A percentile compares a stretch with the other conserved stretches of the same genome.
Evolutionary conservation across 1,140 invertebrate genomes (phyloP).

Genomic region (Listronotus oregonensis): DNA sequence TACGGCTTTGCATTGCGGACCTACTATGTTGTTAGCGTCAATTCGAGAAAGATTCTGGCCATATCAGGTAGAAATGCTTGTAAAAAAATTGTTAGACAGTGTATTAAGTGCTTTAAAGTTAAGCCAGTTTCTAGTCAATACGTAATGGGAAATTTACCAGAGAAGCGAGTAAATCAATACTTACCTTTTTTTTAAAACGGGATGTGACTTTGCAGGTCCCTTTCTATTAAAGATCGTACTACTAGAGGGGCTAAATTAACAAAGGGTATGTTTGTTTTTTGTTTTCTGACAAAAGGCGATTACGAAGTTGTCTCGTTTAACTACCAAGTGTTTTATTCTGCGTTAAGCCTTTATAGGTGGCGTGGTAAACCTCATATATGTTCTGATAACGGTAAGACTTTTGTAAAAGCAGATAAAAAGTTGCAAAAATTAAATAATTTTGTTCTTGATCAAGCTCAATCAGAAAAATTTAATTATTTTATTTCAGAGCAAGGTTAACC

Average conservation of each 20-base stretch:
- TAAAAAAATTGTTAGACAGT: conserved; percentile 7
- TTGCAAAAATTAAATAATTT: no score
- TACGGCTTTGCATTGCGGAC: conserved; percentile 42
- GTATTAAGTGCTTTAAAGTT: conserved; percentile 20
- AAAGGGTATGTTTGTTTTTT: no score
- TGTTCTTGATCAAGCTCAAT: no score
- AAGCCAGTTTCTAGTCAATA: conserved; percentile 29
- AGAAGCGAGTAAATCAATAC: conserved; percentile 10
- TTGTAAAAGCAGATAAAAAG: neutral
- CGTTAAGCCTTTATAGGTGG: no score
- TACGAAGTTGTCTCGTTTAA: no score
- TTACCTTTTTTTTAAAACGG: conserved; percentile 40
- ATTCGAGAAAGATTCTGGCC: conserved; percentile 40
- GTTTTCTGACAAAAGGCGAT: no score
- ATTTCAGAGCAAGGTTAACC: no score
- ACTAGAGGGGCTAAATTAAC: neutral
- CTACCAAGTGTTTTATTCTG: no score
- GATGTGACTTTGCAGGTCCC: conserved; percentile 17
- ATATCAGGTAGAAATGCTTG: conserved; percentile 26
- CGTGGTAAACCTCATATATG: no score
- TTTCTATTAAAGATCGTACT: neutral
- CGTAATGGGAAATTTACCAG: conserved; percentile 26
- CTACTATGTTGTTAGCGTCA: conserved; percentile 35
- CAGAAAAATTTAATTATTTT: no score
- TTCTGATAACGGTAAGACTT: no score